Percentiles rank a stretch among this genome's conserved stretches.
Conservation (phyloP, 2,888 invertebrate genomes). For the Drosophila rubida region DNA sequence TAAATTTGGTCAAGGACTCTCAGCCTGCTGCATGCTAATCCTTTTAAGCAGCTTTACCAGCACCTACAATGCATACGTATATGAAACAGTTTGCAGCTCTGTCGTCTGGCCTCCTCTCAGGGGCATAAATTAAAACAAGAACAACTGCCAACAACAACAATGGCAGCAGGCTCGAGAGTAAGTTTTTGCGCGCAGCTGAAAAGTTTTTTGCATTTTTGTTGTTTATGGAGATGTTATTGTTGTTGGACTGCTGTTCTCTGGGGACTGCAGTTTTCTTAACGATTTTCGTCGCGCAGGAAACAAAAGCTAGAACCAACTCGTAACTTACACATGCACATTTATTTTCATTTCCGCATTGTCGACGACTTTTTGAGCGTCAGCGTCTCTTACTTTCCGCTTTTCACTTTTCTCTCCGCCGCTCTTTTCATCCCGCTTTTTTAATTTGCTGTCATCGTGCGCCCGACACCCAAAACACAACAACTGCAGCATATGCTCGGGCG, state of each 20-base stretch:
- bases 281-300: conserved; percentile 57
- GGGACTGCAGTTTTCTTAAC: conserved; percentile 61
- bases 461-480: conserved; percentile 1
- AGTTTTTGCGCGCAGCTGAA: conserved; percentile 44
- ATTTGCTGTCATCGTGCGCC: conserved; percentile 45
- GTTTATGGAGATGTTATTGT: not conserved
- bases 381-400: conserved; percentile 47
- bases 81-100: conserved; percentile 14
- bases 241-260: not conserved
- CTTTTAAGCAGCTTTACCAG: conserved; percentile 59
- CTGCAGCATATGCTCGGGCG: conserved; percentile 35
- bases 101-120: conserved; percentile 42
- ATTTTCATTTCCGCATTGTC: conserved; percentile 59
- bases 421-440: conserved; percentile 25
- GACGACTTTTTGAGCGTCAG: conserved; percentile 28
- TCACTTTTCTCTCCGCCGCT: conserved; percentile 18
- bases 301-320: conserved; percentile 42
- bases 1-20: conserved; percentile 69
- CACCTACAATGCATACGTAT: conserved; percentile 47
- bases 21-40: conserved; percentile 61
- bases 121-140: conserved; percentile 67
- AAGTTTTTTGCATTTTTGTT: conserved; percentile 46
- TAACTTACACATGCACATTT: conserved; percentile 64
- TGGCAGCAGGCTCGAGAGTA: conserved; percentile 16
- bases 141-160: conserved; percentile 33